These are phyloP conservation scores for Metellina segmentata DNA, from an alignment of 2,888 invertebrate species.

Conservation along the genomic window DNA sequence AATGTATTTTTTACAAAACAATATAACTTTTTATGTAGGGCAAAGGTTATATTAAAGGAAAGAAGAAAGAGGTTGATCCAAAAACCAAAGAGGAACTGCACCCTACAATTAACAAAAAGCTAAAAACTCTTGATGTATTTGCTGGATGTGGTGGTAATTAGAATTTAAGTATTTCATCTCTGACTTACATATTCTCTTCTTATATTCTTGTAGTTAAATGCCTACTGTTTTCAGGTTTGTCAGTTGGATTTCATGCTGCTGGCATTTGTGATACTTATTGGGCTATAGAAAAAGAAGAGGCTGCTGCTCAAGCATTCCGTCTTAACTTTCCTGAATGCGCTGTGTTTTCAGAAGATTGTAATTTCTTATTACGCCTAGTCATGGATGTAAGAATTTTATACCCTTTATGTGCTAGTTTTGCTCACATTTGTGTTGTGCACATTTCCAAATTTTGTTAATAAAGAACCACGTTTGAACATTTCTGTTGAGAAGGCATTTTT, in stretches of 20 bases:
- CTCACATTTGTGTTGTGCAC: too few relatives aligned
- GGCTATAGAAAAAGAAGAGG: conserved; percentile 90
- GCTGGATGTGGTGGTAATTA: conserved; percentile 90
- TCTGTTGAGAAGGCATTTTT: too few relatives aligned
- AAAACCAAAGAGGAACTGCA: conserved; percentile 79
- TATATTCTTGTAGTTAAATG: background rate
- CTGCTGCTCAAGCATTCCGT: conserved; percentile 90
- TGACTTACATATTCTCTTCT: background rate
- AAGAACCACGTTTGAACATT: too few relatives aligned
- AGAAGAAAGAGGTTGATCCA: conserved; percentile 81
- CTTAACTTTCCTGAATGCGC: conserved; percentile 87
- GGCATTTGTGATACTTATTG: conserved; percentile 87
- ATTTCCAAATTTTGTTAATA: too few relatives aligned
- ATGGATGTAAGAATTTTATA: conserved; percentile 83
- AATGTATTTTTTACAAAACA: background rate
- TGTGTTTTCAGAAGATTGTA: conserved; percentile 92
- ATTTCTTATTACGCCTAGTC: conserved; percentile 86
- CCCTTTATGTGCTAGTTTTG: too few relatives aligned
- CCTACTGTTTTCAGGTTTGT: conserved; percentile 83
- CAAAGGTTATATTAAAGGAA: conserved; percentile 84
- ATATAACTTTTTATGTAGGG: conserved; percentile 53
- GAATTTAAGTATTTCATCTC: background rate
- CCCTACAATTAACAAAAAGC: conserved; percentile 79
- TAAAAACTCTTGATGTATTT: conserved; percentile 89
- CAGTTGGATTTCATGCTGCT: conserved; percentile 84